A percentile compares a stretch with the other conserved stretches of the same genome.
Conservation (phyloP, 2,113 vertebrate species). For the Eclectus roratus region DNA sequence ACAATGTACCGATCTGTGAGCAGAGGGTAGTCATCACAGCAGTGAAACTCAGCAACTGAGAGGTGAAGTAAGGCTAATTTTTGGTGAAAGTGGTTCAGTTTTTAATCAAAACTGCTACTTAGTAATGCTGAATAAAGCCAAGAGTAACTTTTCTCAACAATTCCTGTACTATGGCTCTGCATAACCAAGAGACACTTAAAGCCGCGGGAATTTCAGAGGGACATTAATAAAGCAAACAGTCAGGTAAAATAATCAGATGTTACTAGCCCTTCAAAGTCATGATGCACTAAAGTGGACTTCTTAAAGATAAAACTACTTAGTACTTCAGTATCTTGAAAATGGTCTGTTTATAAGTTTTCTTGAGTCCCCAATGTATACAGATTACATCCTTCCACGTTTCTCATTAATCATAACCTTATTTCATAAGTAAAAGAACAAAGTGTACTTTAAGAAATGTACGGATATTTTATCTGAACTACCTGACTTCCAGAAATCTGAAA, state of each 20-base stretch:
- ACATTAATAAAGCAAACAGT: background rate
- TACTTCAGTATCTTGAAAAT: background rate
- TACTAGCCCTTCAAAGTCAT: background rate
- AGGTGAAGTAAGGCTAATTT: background rate
- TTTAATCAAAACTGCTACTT: accelerated
- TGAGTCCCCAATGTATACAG: background rate
- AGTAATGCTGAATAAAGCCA: background rate
- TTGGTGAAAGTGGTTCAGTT: background rate
- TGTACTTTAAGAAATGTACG: background rate
- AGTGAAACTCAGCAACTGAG: background rate
- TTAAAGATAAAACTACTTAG: background rate
- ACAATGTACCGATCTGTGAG: background rate
- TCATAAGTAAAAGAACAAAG: background rate
- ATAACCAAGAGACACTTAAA: background rate
- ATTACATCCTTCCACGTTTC: background rate
- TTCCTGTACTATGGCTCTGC: background rate
- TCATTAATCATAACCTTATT: background rate
- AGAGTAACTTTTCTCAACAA: background rate
- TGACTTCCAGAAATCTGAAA: background rate
- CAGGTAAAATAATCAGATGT: background rate
- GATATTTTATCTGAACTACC: background rate
- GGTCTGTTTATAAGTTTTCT: background rate
- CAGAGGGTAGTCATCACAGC: background rate
- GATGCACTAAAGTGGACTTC: background rate
- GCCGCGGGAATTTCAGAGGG: background rate